Evolutionary conservation across 37 sponge, comb jelly and placozoan species (phyloP), one percentile per base, ranked within the genome.

Genomic region (Eunapius fragilis): DNA sequence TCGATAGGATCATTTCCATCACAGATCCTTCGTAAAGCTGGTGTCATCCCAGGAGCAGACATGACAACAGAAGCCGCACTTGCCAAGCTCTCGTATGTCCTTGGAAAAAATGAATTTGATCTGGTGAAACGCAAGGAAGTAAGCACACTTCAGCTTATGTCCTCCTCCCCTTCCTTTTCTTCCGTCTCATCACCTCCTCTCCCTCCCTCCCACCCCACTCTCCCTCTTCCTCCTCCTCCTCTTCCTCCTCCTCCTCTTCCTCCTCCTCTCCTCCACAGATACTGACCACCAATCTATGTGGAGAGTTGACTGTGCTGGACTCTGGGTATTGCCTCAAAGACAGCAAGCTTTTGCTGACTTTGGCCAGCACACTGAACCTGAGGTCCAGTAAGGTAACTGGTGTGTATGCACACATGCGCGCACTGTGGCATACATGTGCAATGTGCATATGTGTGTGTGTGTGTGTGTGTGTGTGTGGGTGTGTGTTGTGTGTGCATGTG

Each of bases 31-130:
- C 50, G 30, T 14, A 76, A 81, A 32, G 91, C 87, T 49, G 98
- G 98, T 34, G 90, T 97, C n/a, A 67, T 99, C 22, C 83, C 92
- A 30, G 99, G 99, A 25, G 92, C 80, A 31, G 99, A 99, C 82
- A 97, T 99, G 99, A 99, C 99, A 32, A 84, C 92, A 45, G 99
- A 99, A 71, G 99, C 99, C 71, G 97, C 99, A 24, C 93, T 99
- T 35, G 94, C 99, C 31, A 99, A 99, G 68, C 89, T 99, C 17
- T 90, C 93, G 25, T 97, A 94, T 78, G 49, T 95, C 48, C 79
- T 99, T 28, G 87, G 93, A 14, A 84, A 85, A 78, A 78, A 94
- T 67, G 72, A 94, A 78, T 79, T 79, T 36, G 90, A 86, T 50
- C 69, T 88, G 76, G 86, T 86, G 23, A 69, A 31, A 37, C 49